These are phyloP conservation scores for Chymomyza amoena DNA, from an alignment of 2,888 invertebrate genomes.

Conservation along the genomic window DNA sequence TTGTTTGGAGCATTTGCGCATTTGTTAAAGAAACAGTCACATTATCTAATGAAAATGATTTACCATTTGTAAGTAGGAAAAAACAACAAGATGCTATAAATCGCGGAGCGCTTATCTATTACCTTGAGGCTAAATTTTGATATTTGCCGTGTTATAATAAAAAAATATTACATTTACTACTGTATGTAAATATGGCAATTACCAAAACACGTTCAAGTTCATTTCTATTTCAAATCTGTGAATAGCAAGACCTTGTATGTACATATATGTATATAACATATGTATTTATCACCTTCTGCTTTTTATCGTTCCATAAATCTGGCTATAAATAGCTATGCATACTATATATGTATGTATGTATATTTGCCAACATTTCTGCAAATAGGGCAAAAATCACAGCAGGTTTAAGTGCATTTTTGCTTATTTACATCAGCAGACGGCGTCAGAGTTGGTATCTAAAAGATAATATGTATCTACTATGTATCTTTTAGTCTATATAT, in stretches of 20 bases:
- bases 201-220: neutral
- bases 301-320: neutral
- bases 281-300: neutral
- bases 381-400: constrained; percentile 17
- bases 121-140: neutral
- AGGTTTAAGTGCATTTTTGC: constrained; percentile 1
- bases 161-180: neutral
- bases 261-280: neutral
- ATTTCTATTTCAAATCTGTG: neutral
- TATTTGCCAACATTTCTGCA: constrained; percentile 1
- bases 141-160: neutral
- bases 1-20: neutral
- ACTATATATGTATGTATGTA: neutral
- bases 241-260: neutral
- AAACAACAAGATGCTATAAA: too few species aligned
- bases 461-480: constrained; percentile 12
- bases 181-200: neutral
- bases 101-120: neutral
- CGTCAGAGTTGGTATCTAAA: neutral
- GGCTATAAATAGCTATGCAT: neutral
- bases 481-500: neutral
- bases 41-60: too few species aligned
- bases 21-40: neutral
- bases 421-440: neutral
- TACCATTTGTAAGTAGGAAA: too few species aligned